Percentiles rank a stretch among this genome's conserved stretches.
These are phyloP conservation scores for Upupa epops DNA, from an alignment of 2,113 vertebrate genomes.

Conservation along the genomic window DNA sequence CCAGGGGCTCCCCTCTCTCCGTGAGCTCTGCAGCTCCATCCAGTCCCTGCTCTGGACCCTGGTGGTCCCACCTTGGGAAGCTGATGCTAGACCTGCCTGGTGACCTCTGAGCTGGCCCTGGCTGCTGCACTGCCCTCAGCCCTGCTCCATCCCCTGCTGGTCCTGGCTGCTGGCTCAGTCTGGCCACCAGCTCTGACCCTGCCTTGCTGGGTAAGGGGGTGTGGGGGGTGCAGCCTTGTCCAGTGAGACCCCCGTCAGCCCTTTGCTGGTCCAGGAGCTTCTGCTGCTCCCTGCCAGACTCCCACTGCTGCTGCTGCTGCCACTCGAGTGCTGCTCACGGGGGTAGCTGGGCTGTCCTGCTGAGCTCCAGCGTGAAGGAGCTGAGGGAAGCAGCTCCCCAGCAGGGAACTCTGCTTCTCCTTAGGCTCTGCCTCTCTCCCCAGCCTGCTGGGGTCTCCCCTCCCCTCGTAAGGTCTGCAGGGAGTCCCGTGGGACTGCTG, in stretches of 20 bases:
- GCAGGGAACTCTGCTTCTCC: background rate
- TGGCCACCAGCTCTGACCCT: background rate
- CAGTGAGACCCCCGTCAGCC: background rate
- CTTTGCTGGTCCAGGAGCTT: background rate
- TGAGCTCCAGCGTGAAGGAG: background rate
- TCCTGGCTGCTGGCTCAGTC: background rate
- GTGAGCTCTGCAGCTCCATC: background rate
- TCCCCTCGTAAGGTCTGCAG: background rate
- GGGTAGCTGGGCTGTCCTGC: background rate
- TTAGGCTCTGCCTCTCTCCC: background rate
- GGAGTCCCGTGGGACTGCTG: background rate
- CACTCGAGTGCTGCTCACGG: fast-evolving
- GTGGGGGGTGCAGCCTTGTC: background rate
- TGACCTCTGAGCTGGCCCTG: background rate
- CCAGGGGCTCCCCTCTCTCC: fast-evolving
- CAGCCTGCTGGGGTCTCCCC: background rate
- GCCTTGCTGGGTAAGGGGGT: background rate
- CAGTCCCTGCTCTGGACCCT: background rate
- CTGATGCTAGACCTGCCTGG: background rate
- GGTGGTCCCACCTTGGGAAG: too few species aligned
- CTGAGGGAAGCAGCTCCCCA: background rate
- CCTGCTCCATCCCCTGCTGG: background rate
- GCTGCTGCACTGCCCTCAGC: fast-evolving
- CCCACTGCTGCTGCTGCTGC: background rate
- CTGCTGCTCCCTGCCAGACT: background rate